Conservation (phyloP, 2,113 vertebrate species). For the Trogon surrucura region DNA sequence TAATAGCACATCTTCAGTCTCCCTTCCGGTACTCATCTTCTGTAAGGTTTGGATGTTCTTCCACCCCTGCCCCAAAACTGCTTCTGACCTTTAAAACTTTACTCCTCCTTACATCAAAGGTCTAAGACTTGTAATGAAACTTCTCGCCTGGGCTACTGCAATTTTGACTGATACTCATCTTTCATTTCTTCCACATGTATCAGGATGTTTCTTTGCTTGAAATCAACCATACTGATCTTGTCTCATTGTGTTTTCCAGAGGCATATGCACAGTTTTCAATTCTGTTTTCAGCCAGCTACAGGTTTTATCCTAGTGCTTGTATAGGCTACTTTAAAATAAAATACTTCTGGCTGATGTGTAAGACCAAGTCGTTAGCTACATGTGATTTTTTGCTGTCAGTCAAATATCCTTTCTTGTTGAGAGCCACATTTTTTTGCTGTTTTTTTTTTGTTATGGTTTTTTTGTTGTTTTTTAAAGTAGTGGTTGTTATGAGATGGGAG, state of each 20-base stretch:
- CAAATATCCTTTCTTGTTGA: neutral
- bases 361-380: neutral
- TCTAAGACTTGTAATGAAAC: neutral
- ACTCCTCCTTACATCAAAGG: neutral
- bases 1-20: neutral
- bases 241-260: neutral
- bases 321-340: neutral
- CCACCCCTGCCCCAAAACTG: neutral
- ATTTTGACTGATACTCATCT: neutral
- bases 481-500: neutral
- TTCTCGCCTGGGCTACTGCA: neutral
- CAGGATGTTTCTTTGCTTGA: neutral
- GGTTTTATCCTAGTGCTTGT: neutral
- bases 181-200: neutral
- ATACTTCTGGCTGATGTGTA: neutral
- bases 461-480: neutral
- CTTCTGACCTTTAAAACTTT: neutral
- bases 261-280: neutral
- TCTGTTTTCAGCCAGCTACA: neutral
- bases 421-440: neutral
- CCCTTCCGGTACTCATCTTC: neutral
- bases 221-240: neutral
- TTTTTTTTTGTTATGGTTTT: no score
- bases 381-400: neutral
- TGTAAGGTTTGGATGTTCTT: neutral